A percentile compares a stretch with the other conserved stretches of the same genome.
phyloP scores from a whole-genome alignment of 2,888 invertebrate species.

The Watsonalla binaria region DNA sequence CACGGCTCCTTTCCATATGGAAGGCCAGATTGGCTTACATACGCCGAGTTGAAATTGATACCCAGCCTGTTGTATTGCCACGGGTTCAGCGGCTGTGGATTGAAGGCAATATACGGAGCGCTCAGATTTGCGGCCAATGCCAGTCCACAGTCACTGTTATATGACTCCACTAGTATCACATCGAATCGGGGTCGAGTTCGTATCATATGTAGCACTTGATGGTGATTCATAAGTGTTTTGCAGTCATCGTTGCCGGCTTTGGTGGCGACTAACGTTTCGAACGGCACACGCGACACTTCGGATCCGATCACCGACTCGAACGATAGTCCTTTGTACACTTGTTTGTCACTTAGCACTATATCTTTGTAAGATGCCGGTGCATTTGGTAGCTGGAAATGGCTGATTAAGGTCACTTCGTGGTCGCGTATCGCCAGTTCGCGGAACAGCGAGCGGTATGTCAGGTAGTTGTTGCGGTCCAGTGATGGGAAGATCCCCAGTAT shows the following conservation, averaged over 20 bases:
- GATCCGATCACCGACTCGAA: slow-evolving; percentile 70
- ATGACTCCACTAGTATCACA: slow-evolving; percentile 84
- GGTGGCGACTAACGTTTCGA: slow-evolving; percentile 66
- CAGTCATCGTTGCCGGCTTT: slow-evolving; percentile 74
- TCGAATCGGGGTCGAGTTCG: slow-evolving; percentile 79
- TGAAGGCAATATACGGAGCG: slow-evolving; percentile 81
- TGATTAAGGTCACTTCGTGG: slow-evolving; percentile 76
- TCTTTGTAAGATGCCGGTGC: slow-evolving; percentile 76
- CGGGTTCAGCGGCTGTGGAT: slow-evolving; percentile 73
- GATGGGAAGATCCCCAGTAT: slow-evolving; percentile 78
- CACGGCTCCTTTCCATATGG: slow-evolving; percentile 68
- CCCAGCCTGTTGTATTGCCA: slow-evolving; percentile 75
- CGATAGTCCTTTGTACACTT: slow-evolving; percentile 62
- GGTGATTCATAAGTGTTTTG: slow-evolving; percentile 68
- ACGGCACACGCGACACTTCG: slow-evolving; percentile 68
- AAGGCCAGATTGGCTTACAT: slow-evolving; percentile 61
- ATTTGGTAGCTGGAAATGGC: slow-evolving; percentile 66
- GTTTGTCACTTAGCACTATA: slow-evolving; percentile 64
- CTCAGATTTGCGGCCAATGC: slow-evolving; percentile 83
- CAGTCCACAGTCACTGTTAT: slow-evolving; percentile 85
- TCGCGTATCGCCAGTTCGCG: slow-evolving; percentile 70
- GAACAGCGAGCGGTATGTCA: slow-evolving; percentile 70
- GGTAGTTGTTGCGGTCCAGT: slow-evolving; percentile 69
- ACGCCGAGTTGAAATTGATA: slow-evolving; percentile 73
- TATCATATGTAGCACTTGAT: slow-evolving; percentile 74